A percentile compares a stretch with the other conserved stretches of the same genome.
phyloP scores from a whole-genome alignment of 2,888 invertebrate genomes.

The Drosophila kambysellisi region DNA sequence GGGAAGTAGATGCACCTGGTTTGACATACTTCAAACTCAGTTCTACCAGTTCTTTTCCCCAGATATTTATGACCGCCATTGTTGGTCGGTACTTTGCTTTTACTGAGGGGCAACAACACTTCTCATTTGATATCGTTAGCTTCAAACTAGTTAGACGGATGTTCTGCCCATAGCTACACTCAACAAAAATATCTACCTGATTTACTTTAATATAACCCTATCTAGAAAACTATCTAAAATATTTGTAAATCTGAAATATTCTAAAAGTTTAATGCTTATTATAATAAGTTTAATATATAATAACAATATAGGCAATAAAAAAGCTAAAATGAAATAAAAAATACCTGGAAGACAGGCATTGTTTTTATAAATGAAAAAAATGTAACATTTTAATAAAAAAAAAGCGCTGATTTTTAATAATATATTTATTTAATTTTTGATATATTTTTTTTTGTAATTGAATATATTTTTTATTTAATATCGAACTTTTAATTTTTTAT shows the following conservation, averaged over 20 bases:
- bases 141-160: conserved; percentile 1
- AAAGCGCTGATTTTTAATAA: too few species aligned
- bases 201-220: neutral
- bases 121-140: conserved; percentile 41
- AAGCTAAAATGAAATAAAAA: too few species aligned
- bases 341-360: too few species aligned
- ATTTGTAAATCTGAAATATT: neutral
- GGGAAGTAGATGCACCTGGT: conserved; percentile 56
- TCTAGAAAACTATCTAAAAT: neutral
- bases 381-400: too few species aligned
- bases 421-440: too few species aligned
- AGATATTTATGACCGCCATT: conserved; percentile 58
- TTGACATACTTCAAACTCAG: conserved; percentile 26
- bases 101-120: neutral
- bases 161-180: neutral
- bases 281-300: too few species aligned
- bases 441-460: too few species aligned
- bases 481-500: too few species aligned
- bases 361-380: too few species aligned
- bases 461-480: too few species aligned
- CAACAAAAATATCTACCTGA: neutral
- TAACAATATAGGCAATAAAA: neutral
- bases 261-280: neutral
- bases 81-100: neutral
- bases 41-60: conserved; percentile 30